Evolutionary conservation across 2,797 vertebrate species (phyloP).

Genomic region (Channa striata): DNA sequence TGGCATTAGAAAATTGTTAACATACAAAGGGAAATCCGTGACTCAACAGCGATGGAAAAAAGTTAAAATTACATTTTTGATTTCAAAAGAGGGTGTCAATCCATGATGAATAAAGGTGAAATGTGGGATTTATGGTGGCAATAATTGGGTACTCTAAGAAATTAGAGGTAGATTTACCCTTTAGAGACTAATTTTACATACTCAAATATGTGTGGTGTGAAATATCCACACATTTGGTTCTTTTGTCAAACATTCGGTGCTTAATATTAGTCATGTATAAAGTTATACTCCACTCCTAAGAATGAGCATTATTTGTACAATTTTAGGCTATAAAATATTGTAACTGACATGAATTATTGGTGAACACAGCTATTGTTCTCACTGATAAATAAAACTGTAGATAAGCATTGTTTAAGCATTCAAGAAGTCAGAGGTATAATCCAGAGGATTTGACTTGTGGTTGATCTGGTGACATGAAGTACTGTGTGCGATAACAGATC

Average conservation of each 20-base stretch:
- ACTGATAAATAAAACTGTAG: too few species aligned
- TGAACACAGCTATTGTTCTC: too few species aligned
- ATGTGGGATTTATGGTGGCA: conserved; percentile 12
- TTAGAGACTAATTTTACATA: conserved; percentile 22
- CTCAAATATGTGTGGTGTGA: conserved; percentile 10
- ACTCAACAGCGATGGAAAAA: conserved; percentile 15
- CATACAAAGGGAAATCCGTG: conserved; percentile 55
- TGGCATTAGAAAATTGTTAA: conserved; percentile 60
- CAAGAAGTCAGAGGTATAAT: too few species aligned
- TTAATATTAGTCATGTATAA: conserved; percentile 5
- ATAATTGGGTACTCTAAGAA: conserved; percentile 7
- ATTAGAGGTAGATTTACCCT: conserved; percentile 68
- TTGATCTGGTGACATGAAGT: too few species aligned
- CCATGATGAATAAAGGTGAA: conserved; percentile 31
- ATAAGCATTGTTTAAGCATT: too few species aligned
- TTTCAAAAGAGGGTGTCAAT: conserved; percentile 28
- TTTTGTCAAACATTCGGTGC: background rate
- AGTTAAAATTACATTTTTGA: conserved; percentile 2
- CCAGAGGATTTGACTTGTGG: too few species aligned
- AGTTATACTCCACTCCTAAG: conserved; percentile 27
- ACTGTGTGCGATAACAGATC: too few species aligned
- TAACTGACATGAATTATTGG: background rate
- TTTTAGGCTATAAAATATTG: too few species aligned
- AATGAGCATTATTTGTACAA: background rate
- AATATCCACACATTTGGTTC: conserved; percentile 9